Conservation (phyloP, 2,797 vertebrate genomes). For the Dicrostonyx torquatus region DNA sequence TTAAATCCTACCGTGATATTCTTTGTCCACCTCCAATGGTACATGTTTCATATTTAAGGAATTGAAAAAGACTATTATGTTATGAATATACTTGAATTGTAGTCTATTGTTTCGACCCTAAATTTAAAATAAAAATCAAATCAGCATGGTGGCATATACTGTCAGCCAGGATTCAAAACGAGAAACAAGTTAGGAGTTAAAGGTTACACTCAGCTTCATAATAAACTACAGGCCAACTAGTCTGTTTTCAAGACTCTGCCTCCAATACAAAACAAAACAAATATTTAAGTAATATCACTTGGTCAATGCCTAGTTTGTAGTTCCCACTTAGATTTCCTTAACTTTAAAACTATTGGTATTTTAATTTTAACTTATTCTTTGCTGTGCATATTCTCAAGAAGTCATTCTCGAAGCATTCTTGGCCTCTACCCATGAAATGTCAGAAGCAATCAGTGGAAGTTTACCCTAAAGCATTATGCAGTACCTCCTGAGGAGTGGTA, state of each 20-base stretch:
- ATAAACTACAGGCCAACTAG: not conserved
- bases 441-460: not conserved
- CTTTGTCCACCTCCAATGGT: not conserved
- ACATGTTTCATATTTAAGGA: not conserved
- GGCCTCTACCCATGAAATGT: not conserved
- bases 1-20: not conserved
- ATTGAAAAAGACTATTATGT: not conserved
- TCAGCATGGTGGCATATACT: not conserved
- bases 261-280: not conserved
- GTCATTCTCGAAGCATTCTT: not conserved
- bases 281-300: not conserved
- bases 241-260: not conserved
- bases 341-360: not conserved
- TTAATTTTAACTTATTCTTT: not conserved
- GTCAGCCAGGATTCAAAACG: not conserved
- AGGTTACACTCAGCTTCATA: not conserved
- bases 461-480: not conserved
- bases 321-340: not conserved
- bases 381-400: too few relatives aligned
- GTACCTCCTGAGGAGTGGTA: too few relatives aligned
- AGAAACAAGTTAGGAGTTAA: not conserved
- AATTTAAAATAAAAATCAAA: not conserved
- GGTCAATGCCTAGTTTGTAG: not conserved
- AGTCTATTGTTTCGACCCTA: not conserved
- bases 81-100: not conserved